Base-by-base conservation (phyloP, 1,140 invertebrate genomes). In the Theocolax elegans region DNA sequence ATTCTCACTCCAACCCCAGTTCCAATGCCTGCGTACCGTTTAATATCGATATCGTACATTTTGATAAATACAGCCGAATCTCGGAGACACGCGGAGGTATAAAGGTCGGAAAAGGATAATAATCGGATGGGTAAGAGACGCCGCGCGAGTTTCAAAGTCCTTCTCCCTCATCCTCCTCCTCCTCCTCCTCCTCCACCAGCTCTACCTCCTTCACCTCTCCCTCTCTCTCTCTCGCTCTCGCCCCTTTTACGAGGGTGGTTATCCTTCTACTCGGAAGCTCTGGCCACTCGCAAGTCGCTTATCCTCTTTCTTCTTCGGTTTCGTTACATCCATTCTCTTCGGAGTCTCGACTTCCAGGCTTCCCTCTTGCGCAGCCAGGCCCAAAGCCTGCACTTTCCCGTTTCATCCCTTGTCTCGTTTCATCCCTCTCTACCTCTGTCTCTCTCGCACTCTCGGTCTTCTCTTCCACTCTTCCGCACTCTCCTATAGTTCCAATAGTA, bases 251-350 rank as follows among this genome's bases (percentile, higher is more conserved):
- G n/a, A n/a, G n/a, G n/a, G n/a, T n/a, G n/a, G n/a, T n/a, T n/a
- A n/a, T n/a, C n/a, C n/a, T n/a, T n/a, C n/a, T n/a, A 59, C 71
- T 62, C 71, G 72, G 74, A 75, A 74, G 65, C 72, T 74, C 72
- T 79, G 75, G 66, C 76, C 65, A 80, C 76, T 80, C 3, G 3
- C 10, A 13, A 38, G 13, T 58, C 78, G 74, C 79, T 82, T 80
- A 79, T 80, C 79, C 77, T 81, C 80, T 79, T 79, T 78, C 77
- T 78, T 76, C 66, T 75, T 77, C 74, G 76, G 75, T 79, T 83
- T 77, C 77, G 79, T 81, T 77, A 77, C 77, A 75, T 74, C 69
- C 69, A 63, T 67, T 69, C 72, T 72, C 69, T 59, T 74, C 71
- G 71, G 44, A 76, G 73, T 71, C 68, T 74, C 75, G 51, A 63